A percentile compares a stretch with the other conserved stretches of the same genome.
Evolutionary conservation across 2,797 vertebrate genomes (phyloP).

Genomic region (Austrolebias charrua): DNA sequence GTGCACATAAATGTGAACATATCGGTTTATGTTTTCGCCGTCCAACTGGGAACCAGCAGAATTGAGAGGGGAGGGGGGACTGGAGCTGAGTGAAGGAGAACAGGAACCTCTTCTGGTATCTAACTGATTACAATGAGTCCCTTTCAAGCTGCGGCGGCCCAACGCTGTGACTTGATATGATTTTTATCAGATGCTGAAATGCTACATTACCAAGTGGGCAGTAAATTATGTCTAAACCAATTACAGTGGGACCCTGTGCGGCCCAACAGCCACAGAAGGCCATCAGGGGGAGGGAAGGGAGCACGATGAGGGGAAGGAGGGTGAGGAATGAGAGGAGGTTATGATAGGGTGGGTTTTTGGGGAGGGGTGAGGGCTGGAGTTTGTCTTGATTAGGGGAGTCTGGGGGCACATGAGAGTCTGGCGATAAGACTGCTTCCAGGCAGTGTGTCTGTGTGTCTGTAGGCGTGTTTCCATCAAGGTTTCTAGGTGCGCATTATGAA

Average conservation of each 20-base stretch:
- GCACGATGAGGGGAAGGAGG: slow-evolving; percentile 60
- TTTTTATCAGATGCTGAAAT: slow-evolving; percentile 90
- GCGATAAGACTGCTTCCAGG: slow-evolving; percentile 68
- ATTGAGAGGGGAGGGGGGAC: slow-evolving; percentile 28
- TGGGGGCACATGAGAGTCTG: slow-evolving; percentile 77
- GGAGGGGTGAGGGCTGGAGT: slow-evolving; percentile 74
- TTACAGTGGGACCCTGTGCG: slow-evolving; percentile 83
- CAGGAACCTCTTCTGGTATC: slow-evolving; percentile 74
- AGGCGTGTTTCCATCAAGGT: too few relatives aligned
- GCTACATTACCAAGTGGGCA: slow-evolving; percentile 88
- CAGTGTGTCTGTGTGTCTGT: slow-evolving; percentile 28
- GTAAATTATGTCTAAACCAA: slow-evolving; percentile 92
- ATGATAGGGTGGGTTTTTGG: slow-evolving; percentile 63
- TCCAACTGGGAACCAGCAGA: slow-evolving; percentile 23
- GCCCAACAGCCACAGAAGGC: slow-evolving; percentile 63
- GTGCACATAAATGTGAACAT: slow-evolving; percentile 18
- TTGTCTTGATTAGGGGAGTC: slow-evolving; percentile 89
- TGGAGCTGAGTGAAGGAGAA: slow-evolving; percentile 46
- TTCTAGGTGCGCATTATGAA: too few relatives aligned
- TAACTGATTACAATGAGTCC: slow-evolving; percentile 84
- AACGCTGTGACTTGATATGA: slow-evolving; percentile 85
- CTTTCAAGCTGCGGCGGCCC: slow-evolving; percentile 81
- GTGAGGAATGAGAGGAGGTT: slow-evolving; percentile 78
- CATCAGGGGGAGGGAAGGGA: slow-evolving; percentile 67
- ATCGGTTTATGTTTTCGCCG: slow-evolving; percentile 28